Evolutionary conservation across 2,888 invertebrate genomes (phyloP), one percentile per base, ranked within the genome.

Genomic region (Brachynemurus nebulosus): DNA sequence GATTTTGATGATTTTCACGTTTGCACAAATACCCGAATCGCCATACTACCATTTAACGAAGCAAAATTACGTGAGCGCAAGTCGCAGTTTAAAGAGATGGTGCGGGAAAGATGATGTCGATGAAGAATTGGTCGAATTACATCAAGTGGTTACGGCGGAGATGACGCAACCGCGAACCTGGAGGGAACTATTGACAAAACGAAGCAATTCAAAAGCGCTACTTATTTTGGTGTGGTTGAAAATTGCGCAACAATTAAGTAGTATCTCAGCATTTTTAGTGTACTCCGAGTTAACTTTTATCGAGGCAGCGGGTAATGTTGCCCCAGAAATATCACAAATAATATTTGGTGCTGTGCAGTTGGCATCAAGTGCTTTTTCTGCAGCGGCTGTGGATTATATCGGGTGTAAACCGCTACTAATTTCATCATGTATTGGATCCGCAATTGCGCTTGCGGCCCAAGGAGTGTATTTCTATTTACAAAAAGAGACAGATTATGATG

Each of bases 11-110:
- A 63, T 77, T 36, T 45, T 72, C 12, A 63, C 70, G 8, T 74
- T 78, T 57, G 59, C 72, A 25, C 71, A 72, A 56, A 67, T 80
- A 58, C 82, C 82, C n/a, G 82, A 83, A 64, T 71, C 74, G 1
- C 77, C 77, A 0, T 67, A 72, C 42, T 70, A 63, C 50, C 58
- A 64, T 47, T 58, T 69, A 27, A 62, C 65, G 25, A 64, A 61
- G 37, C 59, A 60, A 7, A 58, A 61, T 12, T 64, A 65, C 45
- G 55, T 60, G 1, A 65, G 66, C 14, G 76, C 76, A 0, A 57
- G 63, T 16, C 53, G 60, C 35, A 68, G 78, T 12, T 65, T 83
- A 46, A 64, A 67, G 51, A 70, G 69, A 57, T 60, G 83, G 38
- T 66, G 81, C 47, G 73, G 72, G 36, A 70, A 69, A 48, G 46